Evolutionary conservation across 2,113 vertebrate genomes (phyloP).

Genomic region (Eulemur rufifrons): DNA sequence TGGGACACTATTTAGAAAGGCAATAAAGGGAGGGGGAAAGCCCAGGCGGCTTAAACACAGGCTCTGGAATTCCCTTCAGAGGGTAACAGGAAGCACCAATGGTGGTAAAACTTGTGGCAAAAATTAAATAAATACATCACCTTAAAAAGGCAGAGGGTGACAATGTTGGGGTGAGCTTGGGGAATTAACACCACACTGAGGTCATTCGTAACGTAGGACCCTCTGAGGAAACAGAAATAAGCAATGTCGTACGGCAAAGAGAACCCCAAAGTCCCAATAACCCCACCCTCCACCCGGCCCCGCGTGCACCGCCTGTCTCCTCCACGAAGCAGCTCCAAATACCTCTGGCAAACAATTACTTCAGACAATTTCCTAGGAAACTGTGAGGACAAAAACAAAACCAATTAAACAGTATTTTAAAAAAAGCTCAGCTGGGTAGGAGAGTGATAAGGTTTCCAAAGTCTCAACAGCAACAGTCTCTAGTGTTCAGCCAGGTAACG

Average conservation of each 20-base stretch:
- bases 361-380: background rate
- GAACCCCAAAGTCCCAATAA: background rate
- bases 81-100: slow-evolving; percentile 60
- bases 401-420: background rate
- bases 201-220: background rate
- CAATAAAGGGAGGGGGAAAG: background rate
- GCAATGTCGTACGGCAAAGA: background rate
- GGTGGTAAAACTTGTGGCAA: background rate
- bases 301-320: background rate
- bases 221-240: background rate
- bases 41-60: slow-evolving; percentile 34
- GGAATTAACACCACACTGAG: background rate
- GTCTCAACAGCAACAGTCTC: background rate
- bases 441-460: background rate
- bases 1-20: background rate
- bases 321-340: background rate
- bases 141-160: slow-evolving; percentile 38
- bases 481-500: background rate
- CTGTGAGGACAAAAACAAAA: background rate
- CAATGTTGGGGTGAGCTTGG: background rate
- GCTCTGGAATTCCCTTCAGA: slow-evolving; percentile 39
- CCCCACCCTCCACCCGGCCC: background rate
- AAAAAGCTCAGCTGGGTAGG: background rate
- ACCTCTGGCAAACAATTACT: background rate
- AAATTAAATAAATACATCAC: slow-evolving; percentile 57